Base-by-base conservation (phyloP, 1,140 invertebrate species). In the Mercenaria mercenaria region DNA sequence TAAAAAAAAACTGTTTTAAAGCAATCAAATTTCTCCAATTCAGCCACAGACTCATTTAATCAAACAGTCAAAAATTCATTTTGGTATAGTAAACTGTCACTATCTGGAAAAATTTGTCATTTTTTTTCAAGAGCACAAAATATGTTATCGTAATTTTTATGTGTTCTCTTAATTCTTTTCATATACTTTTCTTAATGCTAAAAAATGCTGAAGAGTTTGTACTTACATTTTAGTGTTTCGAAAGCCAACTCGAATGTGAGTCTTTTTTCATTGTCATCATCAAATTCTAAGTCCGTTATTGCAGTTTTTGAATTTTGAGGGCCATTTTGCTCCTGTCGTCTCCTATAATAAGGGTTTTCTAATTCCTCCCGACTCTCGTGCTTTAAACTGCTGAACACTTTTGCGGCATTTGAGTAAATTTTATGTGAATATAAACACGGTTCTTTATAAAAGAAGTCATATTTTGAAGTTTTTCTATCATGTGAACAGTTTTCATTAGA, bases 181-280 rank as follows among this genome's bases (percentile, higher is more conserved):
- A n/a, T n/a, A n/a, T n/a, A n/a, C n/a, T n/a, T n/a, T n/a, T n/a
- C n/a, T n/a, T n/a, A n/a, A n/a, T n/a, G n/a, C n/a, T n/a, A n/a
- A n/a, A n/a, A n/a, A n/a, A n/a, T n/a, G n/a, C n/a, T n/a, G n/a
- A n/a, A n/a, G n/a, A n/a, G n/a, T n/a, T n/a, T n/a, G 26, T 89
- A 94, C 94, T 95, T 90, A 95, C 94, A 95, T 92, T 95, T 95
- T 23, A 95, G 89, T 4, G 93, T 91, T 41, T 91, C 90, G 89
- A 94, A 95, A 8, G 94, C 92, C 77, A 95, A 90, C 56, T 93
- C 90, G 82, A 91, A 95, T 4, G 93, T 92, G 0, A 92, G 91
- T 67, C 92, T 91, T 76, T 94, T 93, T 64, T 94, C 93, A 43
- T 92, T 91, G n/a, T 89, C 91, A 90, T 92, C 83, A 15, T 87